Evolutionary conservation across 1,140 invertebrate genomes (phyloP).

Genomic region (Zaprionus kolodkinae): DNA sequence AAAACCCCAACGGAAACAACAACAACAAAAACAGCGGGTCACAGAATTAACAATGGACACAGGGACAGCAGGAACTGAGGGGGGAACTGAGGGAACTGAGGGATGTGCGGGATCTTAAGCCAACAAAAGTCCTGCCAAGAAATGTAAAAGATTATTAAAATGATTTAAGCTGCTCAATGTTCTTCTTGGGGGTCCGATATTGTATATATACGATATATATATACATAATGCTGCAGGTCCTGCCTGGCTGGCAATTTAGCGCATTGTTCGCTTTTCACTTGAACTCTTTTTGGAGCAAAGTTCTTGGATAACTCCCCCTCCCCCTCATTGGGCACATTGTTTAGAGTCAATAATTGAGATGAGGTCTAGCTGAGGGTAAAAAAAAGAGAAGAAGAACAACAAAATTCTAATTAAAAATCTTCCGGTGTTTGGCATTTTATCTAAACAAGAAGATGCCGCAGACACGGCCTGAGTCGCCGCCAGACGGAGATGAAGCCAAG

Average conservation of each 20-base stretch:
- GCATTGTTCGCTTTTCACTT: constrained; percentile 46
- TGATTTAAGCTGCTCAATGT: constrained; percentile 68
- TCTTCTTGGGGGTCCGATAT: constrained; percentile 36
- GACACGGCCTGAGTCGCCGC: constrained; percentile 1
- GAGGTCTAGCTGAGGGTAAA: neutral
- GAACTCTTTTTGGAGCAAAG: constrained; percentile 42
- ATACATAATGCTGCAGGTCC: neutral
- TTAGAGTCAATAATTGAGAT: constrained; percentile 63
- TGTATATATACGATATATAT: neutral
- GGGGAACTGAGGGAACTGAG: too few species aligned
- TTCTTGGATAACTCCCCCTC: constrained; percentile 10
- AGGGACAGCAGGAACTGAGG: neutral
- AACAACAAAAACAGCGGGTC: constrained; percentile 29
- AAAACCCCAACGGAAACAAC: constrained; percentile 2
- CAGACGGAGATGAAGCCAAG: constrained; percentile 31
- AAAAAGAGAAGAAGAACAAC: constrained; percentile 18
- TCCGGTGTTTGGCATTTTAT: constrained; percentile 78
- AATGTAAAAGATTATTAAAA: constrained; percentile 67
- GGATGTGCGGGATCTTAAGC: constrained; percentile 7
- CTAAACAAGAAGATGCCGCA: constrained; percentile 68
- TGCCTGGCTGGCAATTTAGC: constrained; percentile 23
- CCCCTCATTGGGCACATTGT: constrained; percentile 41
- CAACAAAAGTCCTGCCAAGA: constrained; percentile 47
- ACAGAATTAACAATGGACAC: constrained; percentile 42
- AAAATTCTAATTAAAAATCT: constrained; percentile 82